A percentile compares a stretch with the other conserved stretches of the same genome.
These are phyloP conservation scores for Drosophila orena DNA, from an alignment of 1,140 invertebrate genomes.

Conservation along the genomic window DNA sequence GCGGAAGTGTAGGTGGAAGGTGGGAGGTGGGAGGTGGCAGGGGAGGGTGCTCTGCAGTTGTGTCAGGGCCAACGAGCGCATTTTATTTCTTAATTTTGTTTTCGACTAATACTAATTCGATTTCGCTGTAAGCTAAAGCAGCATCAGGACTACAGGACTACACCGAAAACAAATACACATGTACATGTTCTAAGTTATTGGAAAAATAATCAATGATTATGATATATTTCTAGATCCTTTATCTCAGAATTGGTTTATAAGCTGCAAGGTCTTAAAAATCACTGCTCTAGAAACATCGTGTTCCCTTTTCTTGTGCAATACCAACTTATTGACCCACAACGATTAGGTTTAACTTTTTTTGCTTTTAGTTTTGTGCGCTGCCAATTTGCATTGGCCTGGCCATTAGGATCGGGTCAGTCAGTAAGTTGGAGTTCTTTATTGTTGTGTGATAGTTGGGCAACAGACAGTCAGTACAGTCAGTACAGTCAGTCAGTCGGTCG, in stretches of 20 bases:
- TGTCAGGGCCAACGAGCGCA: constrained; percentile 46
- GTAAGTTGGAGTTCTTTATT: constrained; percentile 51
- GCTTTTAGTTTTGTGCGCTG: constrained; percentile 41
- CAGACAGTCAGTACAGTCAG: constrained; percentile 1
- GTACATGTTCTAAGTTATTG: no score
- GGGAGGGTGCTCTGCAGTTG: constrained; percentile 19
- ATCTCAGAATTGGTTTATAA: no score
- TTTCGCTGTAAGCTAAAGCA: constrained; percentile 62
- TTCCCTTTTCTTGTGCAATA: constrained; percentile 11
- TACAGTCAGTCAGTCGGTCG: background rate
- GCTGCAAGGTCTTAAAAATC: no score
- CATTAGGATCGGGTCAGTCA: constrained; percentile 37
- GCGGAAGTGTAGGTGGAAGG: constrained; percentile 9
- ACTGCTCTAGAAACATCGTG: background rate
- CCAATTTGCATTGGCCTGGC: constrained; percentile 64
- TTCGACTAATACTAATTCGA: constrained; percentile 78
- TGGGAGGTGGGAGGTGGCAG: no score
- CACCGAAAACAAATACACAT: background rate
- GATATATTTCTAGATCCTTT: no score
- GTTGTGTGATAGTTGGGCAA: constrained; percentile 30
- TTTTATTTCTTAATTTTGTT: constrained; percentile 82
- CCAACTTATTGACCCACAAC: constrained; percentile 68
- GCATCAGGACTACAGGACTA: background rate
- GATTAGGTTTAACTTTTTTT: constrained; percentile 53
- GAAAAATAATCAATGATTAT: no score